These are phyloP conservation scores for Orthonychiurus folsomi DNA, from an alignment of 2,888 invertebrate genomes.

Conservation along the genomic window DNA sequence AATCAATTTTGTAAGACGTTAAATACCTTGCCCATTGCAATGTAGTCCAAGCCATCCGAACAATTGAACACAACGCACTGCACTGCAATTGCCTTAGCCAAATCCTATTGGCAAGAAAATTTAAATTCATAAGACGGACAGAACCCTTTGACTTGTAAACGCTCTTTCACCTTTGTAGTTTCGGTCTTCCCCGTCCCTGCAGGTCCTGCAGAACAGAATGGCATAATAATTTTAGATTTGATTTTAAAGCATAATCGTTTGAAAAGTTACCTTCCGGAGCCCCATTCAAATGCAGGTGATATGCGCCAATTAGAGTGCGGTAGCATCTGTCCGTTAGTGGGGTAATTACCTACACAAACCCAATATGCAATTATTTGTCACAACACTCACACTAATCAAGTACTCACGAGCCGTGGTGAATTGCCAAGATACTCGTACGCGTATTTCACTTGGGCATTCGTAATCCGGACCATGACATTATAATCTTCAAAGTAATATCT, in stretches of 20 bases:
- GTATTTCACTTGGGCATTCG: conserved; percentile 67
- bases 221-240: conserved; percentile 1
- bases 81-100: conserved; percentile 91
- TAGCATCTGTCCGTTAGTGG: conserved; percentile 71
- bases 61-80: conserved; percentile 96
- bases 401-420: conserved; percentile 55
- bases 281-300: conserved; percentile 73
- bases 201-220: conserved; percentile 50
- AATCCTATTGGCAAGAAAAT: no score
- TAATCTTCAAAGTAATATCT: conserved; percentile 58
- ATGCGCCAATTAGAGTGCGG: conserved; percentile 72
- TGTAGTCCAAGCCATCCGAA: conserved; percentile 86
- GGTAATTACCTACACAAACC: conserved; percentile 52
- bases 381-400: no score
- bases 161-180: no score
- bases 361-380: conserved; percentile 48
- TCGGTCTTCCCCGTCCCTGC: conserved; percentile 83
- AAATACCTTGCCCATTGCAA: conserved; percentile 73
- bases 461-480: conserved; percentile 60
- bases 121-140: no score
- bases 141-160: no score
- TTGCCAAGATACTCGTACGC: conserved; percentile 81
- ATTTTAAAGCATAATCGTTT: neutral
- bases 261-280: conserved; percentile 59
- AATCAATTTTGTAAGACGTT: no score